Evolutionary conservation across 2,888 invertebrate genomes (phyloP).

Genomic region (Hemithea aestivaria): DNA sequence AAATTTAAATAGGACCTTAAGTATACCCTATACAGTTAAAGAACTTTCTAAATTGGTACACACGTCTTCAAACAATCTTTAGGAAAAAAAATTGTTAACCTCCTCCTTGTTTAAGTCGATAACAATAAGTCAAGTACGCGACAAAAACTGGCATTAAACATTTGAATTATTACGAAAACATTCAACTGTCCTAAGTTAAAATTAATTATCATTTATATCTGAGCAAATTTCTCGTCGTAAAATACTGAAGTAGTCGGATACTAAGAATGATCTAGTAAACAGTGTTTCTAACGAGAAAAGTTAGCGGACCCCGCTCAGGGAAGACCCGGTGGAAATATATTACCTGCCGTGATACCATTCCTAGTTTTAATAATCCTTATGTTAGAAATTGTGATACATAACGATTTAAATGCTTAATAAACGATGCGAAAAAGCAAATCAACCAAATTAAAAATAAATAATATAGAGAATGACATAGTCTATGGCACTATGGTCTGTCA

Average conservation of each 20-base stretch:
- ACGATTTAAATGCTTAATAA: too few species aligned
- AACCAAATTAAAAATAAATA: too few species aligned
- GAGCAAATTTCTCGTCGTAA: constrained; percentile 30
- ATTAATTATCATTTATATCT: constrained; percentile 36
- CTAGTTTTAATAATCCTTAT: constrained; percentile 3
- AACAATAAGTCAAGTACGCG: background rate
- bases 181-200: constrained; percentile 24
- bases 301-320: constrained; percentile 31
- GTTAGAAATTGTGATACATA: too few species aligned
- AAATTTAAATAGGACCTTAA: too few species aligned
- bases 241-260: constrained; percentile 26
- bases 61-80: too few species aligned
- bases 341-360: constrained; percentile 3
- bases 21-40: too few species aligned
- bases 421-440: too few species aligned
- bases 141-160: too few species aligned
- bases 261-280: constrained; percentile 36
- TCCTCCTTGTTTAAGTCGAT: background rate
- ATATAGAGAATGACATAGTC: too few species aligned
- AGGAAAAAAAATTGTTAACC: too few species aligned
- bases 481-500: too few species aligned
- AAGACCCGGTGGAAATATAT: constrained; percentile 24
- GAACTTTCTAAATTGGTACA: too few species aligned
- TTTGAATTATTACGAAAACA: constrained; percentile 12
- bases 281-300: constrained; percentile 54